A percentile compares a stretch with the other conserved stretches of the same genome.
These are phyloP conservation scores for rabbit (Oryctolagus cuniculus) DNA, from an alignment of 2,113 vertebrate species.

Conservation along the genomic window mOryCun1.1 NC_091441.1:88616501-88617000, in stretches of 20 bases:
- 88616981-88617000: neutral
- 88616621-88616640: slow-evolving; percentile 63
- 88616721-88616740: slow-evolving; percentile 66
- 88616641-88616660: slow-evolving; percentile 68
- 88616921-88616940: neutral
- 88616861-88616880: neutral
- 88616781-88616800: slow-evolving; percentile 45
- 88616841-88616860: neutral
- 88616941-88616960: neutral
- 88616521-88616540: slow-evolving; percentile 77
- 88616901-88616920: neutral
- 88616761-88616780: neutral
- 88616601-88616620: slow-evolving; percentile 67
- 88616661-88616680: slow-evolving; percentile 22
- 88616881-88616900: neutral
- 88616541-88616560: slow-evolving; percentile 59
- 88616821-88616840: neutral
- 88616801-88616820: neutral
- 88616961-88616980: neutral
- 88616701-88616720: slow-evolving; percentile 55
- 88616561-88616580: slow-evolving; percentile 62
- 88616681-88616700: slow-evolving; percentile 71
- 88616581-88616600: slow-evolving; percentile 64
- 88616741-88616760: neutral
- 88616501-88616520: slow-evolving; percentile 76